A percentile compares a stretch with the other conserved stretches of the same genome.
Conservation (phyloP, 2,113 vertebrate genomes). For the Artemisiospiza belli region DNA sequence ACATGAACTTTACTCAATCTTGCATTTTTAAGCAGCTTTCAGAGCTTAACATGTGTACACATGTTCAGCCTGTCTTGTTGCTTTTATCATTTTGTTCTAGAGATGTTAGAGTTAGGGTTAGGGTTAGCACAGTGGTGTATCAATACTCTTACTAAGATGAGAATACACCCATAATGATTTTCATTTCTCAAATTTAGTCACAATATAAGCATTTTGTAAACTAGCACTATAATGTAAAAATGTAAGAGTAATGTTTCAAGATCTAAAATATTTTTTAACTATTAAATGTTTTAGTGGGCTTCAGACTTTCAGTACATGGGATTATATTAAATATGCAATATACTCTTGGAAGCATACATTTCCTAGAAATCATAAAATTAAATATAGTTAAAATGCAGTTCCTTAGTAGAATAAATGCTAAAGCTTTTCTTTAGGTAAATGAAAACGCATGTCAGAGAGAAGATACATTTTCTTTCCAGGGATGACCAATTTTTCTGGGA, state of each 20-base stretch:
- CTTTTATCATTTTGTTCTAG: slow-evolving; percentile 61
- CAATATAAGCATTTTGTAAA: background rate
- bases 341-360: background rate
- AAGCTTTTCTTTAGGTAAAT: background rate
- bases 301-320: background rate
- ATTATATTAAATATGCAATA: background rate
- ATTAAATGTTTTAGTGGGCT: background rate
- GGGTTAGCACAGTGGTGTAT: too few relatives aligned
- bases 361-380: background rate
- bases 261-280: background rate
- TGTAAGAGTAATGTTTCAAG: background rate
- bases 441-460: background rate
- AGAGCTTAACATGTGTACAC: slow-evolving; percentile 62
- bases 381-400: background rate
- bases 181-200: slow-evolving; percentile 21
- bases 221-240: background rate
- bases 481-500: background rate
- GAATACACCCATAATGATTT: slow-evolving; percentile 41
- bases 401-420: background rate
- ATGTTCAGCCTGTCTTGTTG: slow-evolving; percentile 66
- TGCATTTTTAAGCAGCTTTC: slow-evolving; percentile 66
- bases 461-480: background rate
- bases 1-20: slow-evolving; percentile 63
- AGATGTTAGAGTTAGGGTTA: background rate
- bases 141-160: slow-evolving; percentile 21